Base-by-base conservation (phyloP, 2,888 invertebrate genomes). In the Pachycephus smyrnensis region DNA sequence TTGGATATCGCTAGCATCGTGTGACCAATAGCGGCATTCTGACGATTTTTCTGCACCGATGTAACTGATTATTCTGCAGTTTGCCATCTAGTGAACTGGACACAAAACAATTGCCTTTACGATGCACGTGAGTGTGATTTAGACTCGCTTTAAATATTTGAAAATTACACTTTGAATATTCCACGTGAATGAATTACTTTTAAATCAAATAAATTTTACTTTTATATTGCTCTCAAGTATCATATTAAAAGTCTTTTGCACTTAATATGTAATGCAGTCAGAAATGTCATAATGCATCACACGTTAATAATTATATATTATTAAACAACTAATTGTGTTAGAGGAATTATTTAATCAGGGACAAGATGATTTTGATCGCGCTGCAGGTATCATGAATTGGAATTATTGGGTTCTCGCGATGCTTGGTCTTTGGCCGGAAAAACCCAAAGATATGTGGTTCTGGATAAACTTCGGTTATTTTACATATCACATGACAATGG, bases 401-500 rank as follows among this genome's bases (percentile, higher is more conserved):
- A 88, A 88, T 71, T 84, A 83, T 77, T 73, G 81, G 40, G 77
- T 87, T 6, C 82, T 89, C 68, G 77, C 84, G 32, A 77, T 77
- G 2, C 75, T 90, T 12, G 90, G 89, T 3, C 79, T 89, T 9
- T 90, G 90, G 89, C 89, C 89, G 0, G 76, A 76, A 4, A 75
- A 79, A 6, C 79, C 79, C 11, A 88, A 80, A 37, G 78, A 84
- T 73, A 68, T 89, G 23, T 80, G 79, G 4, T 89, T 87, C 69
- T 76, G 73, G 11, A 23, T 88, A 1, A 84, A 79, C 69, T 87
- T 88, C 37, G 84, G 85, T 30, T 89, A 87, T 74, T 88, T 88
- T 40, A 79, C 82, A 23, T 87, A 86, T 73, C 84, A 86, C 23
- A 87, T 90, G 86, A 23, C 86, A 12, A 77, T 88, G 55, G 89